Evolutionary conservation across 2,888 invertebrate species (phyloP).

Genomic region (Papilio gigon): DNA sequence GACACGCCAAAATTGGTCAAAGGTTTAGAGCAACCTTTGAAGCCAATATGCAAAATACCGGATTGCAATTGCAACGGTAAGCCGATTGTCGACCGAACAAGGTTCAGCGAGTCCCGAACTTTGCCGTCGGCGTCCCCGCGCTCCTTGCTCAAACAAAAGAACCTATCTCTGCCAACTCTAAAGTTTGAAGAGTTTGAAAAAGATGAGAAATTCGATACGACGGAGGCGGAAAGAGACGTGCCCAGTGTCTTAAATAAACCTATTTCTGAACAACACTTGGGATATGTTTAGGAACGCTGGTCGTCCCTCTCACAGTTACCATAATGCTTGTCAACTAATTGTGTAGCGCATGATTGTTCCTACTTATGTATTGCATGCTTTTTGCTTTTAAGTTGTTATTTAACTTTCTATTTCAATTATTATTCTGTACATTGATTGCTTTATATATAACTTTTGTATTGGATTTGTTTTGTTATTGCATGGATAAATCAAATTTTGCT

Average conservation of each 20-base stretch:
- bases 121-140: constrained; percentile 67
- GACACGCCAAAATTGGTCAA: constrained; percentile 64
- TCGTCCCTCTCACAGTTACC: constrained; percentile 46
- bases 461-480: constrained; percentile 36
- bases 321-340: constrained; percentile 36
- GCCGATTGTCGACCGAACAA: constrained; percentile 52
- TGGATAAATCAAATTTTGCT: constrained; percentile 25
- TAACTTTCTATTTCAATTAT: not conserved
- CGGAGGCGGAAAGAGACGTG: constrained; percentile 67
- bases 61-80: constrained; percentile 74
- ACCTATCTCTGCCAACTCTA: constrained; percentile 74
- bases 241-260: constrained; percentile 63
- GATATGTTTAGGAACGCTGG: constrained; percentile 72
- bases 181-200: constrained; percentile 70
- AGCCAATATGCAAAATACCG: constrained; percentile 71
- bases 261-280: constrained; percentile 82
- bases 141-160: constrained; percentile 66
- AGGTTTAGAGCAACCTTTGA: constrained; percentile 67
- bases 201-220: constrained; percentile 56
- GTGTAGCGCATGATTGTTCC: constrained; percentile 34
- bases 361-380: constrained; percentile 30
- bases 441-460: constrained; percentile 20
- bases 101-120: constrained; percentile 69
- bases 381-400: not conserved
- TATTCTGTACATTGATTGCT: constrained; percentile 21